phyloP scores from a whole-genome alignment of 1,140 invertebrate genomes.

The Dryas iulia region DNA sequence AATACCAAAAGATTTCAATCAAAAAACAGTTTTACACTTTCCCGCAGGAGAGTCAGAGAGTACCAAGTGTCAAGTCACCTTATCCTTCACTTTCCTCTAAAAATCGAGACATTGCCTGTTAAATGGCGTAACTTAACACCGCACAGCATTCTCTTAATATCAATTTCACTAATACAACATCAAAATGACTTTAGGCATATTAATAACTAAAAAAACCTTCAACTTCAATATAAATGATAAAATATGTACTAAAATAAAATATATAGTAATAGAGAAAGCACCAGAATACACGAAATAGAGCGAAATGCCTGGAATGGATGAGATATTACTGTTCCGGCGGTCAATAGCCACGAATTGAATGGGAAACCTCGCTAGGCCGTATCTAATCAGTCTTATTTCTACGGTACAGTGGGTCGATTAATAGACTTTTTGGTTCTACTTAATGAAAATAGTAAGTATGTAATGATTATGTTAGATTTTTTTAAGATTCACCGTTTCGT shows the following conservation, averaged over 20 bases:
- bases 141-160: too few species aligned
- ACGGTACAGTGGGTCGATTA: background rate
- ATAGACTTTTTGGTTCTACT: background rate
- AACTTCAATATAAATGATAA: background rate
- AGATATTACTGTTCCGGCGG: background rate
- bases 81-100: too few species aligned
- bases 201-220: too few species aligned
- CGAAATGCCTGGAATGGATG: background rate
- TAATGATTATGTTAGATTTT: background rate
- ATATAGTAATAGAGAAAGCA: background rate
- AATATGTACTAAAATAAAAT: background rate
- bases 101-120: too few species aligned
- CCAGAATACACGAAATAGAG: background rate
- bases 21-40: too few species aligned
- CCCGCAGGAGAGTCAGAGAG: too few species aligned
- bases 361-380: background rate
- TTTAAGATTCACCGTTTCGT: too few species aligned
- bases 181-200: too few species aligned
- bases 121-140: too few species aligned
- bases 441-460: background rate
- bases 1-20: too few species aligned
- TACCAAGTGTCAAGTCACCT: too few species aligned
- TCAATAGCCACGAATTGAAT: background rate
- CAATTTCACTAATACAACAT: too few species aligned
- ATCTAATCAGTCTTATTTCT: conserved; percentile 6